These are phyloP conservation scores for Semnopithecus entellus DNA, from an alignment of 2,113 vertebrate species.

Conservation along the genomic window DNA sequence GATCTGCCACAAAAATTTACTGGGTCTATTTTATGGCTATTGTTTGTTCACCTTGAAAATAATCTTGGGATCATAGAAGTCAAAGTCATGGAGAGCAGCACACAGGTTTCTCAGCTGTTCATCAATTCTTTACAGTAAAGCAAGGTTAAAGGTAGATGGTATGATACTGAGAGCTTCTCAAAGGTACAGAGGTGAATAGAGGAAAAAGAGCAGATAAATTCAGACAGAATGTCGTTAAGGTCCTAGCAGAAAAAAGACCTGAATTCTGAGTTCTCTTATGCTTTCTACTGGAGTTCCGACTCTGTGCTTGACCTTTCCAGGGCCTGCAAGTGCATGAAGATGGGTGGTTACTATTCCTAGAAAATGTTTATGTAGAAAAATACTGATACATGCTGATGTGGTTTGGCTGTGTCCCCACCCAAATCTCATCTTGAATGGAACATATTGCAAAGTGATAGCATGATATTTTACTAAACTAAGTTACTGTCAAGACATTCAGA, in stretches of 20 bases:
- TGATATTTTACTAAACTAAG: not conserved
- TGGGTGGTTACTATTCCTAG: not conserved
- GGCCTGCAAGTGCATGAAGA: not conserved
- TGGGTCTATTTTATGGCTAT: slow-evolving; percentile 55
- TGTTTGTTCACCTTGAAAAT: slow-evolving; percentile 56
- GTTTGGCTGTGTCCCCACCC: too few species aligned
- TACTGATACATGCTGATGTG: not conserved
- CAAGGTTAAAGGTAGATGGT: slow-evolving; percentile 26
- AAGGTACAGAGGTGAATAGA: slow-evolving; percentile 6
- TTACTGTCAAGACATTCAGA: not conserved
- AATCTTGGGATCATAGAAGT: slow-evolving; percentile 36
- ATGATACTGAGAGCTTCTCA: not conserved
- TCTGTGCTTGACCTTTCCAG: not conserved
- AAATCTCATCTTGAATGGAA: not conserved
- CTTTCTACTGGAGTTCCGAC: not conserved
- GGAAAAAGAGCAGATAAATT: slow-evolving; percentile 37
- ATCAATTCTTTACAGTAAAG: not conserved
- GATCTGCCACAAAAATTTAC: slow-evolving; percentile 60
- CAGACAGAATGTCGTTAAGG: not conserved
- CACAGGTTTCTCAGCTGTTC: slow-evolving; percentile 2
- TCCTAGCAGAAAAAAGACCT: not conserved
- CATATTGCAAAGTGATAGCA: not conserved
- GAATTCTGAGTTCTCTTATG: not conserved
- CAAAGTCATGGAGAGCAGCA: not conserved
- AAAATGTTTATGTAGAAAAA: not conserved